phyloP scores from a whole-genome alignment of 2,888 invertebrate species.

The Brenthis daphne region DNA sequence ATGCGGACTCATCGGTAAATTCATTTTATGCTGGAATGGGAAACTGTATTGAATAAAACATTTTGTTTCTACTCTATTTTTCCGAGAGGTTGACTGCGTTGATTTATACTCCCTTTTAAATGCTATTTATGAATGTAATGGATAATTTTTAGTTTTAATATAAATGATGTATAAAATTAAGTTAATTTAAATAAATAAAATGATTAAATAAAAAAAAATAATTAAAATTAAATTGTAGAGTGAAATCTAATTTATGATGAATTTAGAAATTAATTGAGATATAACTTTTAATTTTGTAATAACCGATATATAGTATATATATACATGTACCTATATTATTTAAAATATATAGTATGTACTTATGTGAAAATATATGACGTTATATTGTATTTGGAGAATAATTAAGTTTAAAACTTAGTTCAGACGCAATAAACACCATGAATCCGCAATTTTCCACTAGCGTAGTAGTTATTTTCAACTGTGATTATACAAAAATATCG shows the following conservation, averaged over 20 bases:
- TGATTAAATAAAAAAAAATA: too few relatives aligned
- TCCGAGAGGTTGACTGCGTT: slow-evolving; percentile 5
- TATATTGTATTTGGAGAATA: background rate
- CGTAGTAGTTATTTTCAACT: slow-evolving; percentile 36
- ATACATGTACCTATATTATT: too few relatives aligned
- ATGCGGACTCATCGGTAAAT: slow-evolving; percentile 44
- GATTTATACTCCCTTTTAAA: slow-evolving; percentile 5
- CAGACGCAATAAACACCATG: slow-evolving; percentile 9
- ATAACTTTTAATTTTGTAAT: too few relatives aligned
- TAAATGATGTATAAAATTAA: too few relatives aligned
- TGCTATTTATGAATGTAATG: background rate
- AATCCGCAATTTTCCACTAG: slow-evolving; percentile 20
- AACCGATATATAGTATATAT: too few relatives aligned
- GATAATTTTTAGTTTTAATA: background rate
- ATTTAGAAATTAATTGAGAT: too few relatives aligned
- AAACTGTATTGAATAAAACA: slow-evolving; percentile 52
- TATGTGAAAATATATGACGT: too few relatives aligned
- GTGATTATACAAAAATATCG: slow-evolving; percentile 40
- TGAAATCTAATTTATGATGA: too few relatives aligned
- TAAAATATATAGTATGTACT: too few relatives aligned
- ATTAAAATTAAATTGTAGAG: too few relatives aligned
- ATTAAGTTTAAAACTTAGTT: background rate
- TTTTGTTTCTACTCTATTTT: slow-evolving; percentile 37
- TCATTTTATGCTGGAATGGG: slow-evolving; percentile 47
- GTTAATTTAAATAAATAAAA: too few relatives aligned